These are phyloP conservation scores for Sinonovacula constricta DNA, from an alignment of 1,140 invertebrate species.

Conservation along the genomic window DNA sequence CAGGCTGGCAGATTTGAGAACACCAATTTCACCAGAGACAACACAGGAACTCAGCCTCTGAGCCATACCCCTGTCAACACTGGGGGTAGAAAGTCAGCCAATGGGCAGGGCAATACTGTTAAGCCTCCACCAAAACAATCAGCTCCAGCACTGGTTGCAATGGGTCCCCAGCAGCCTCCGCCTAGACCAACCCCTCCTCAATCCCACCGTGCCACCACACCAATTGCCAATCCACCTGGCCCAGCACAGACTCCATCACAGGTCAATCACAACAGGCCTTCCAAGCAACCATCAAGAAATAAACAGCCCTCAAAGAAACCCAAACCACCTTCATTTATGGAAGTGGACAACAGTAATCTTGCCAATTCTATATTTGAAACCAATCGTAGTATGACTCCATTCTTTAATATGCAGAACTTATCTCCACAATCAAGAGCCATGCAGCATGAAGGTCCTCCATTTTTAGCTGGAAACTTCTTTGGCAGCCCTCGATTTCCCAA, in stretches of 20 bases:
- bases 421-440: slow-evolving; percentile 70
- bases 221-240: slow-evolving; percentile 35
- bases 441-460: slow-evolving; percentile 71
- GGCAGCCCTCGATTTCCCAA: slow-evolving; percentile 64
- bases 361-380: slow-evolving; percentile 76
- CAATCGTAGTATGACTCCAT: slow-evolving; percentile 73
- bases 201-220: slow-evolving; percentile 44
- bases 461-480: slow-evolving; percentile 73
- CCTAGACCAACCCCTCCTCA: slow-evolving; percentile 47
- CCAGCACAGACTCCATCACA: slow-evolving; percentile 30
- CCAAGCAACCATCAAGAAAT: slow-evolving; percentile 53
- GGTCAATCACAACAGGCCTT: slow-evolving; percentile 40
- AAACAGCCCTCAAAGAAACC: slow-evolving; percentile 61
- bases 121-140: slow-evolving; percentile 57
- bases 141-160: slow-evolving; percentile 36
- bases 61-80: slow-evolving; percentile 64
- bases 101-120: slow-evolving; percentile 57
- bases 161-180: slow-evolving; percentile 49
- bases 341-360: slow-evolving; percentile 71
- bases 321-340: slow-evolving; percentile 58
- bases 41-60: slow-evolving; percentile 58
- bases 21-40: slow-evolving; percentile 53
- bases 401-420: slow-evolving; percentile 71
- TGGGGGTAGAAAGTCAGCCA: slow-evolving; percentile 61
- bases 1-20: slow-evolving; percentile 56